These are phyloP conservation scores for Zaprionus lineosus DNA, from an alignment of 2,888 invertebrate species.

Conservation along the genomic window DNA sequence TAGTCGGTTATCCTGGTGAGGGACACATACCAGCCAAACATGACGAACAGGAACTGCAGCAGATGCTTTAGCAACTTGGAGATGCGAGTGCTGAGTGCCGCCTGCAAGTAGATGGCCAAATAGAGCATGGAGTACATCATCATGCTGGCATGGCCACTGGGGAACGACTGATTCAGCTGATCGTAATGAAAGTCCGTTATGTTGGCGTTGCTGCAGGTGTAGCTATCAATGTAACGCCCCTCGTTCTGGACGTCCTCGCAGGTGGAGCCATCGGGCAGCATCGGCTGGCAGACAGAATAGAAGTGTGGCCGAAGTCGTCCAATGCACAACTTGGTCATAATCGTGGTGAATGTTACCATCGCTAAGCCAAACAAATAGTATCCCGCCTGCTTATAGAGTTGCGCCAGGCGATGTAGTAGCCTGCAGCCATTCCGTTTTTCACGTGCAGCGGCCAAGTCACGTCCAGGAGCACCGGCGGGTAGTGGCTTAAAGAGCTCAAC, in stretches of 20 bases:
- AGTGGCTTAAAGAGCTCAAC: constrained; percentile 77
- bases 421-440: constrained; percentile 49
- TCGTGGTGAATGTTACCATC: constrained; percentile 67
- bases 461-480: constrained; percentile 21
- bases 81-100: constrained; percentile 90
- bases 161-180: constrained; percentile 93
- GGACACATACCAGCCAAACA: constrained; percentile 79
- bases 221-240: constrained; percentile 88
- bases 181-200: constrained; percentile 84
- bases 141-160: constrained; percentile 95
- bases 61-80: constrained; percentile 92
- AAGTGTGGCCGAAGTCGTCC: constrained; percentile 78
- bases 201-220: constrained; percentile 86
- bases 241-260: constrained; percentile 85
- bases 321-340: constrained; percentile 67
- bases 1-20: constrained; percentile 74
- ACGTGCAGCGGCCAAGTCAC: constrained; percentile 17
- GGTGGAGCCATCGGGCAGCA: constrained; percentile 84
- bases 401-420: constrained; percentile 57
- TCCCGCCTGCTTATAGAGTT: constrained; percentile 72
- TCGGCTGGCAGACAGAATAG: constrained; percentile 89
- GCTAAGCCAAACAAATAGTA: constrained; percentile 75
- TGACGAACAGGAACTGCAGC: constrained; percentile 85
- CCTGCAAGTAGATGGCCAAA: constrained; percentile 94
- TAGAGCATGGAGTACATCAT: constrained; percentile 93